These are phyloP conservation scores for Ctenodactylus gundi DNA, from an alignment of 2,113 vertebrate species.

Conservation along the genomic window DNA sequence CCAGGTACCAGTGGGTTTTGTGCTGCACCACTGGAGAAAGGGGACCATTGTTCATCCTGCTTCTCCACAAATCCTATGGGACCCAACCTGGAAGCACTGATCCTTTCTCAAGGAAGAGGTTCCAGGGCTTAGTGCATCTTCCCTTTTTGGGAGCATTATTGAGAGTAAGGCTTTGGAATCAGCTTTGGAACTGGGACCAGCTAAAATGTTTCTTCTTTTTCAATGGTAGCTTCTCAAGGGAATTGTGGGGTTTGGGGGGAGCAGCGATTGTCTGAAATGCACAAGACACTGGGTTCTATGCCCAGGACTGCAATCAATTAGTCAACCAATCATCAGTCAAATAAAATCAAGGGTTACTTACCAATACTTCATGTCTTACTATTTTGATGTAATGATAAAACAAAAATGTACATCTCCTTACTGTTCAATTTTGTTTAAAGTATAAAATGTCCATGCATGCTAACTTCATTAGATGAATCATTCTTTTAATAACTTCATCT, in stretches of 20 bases:
- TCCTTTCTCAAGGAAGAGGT: constrained; percentile 34
- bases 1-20: constrained; percentile 83
- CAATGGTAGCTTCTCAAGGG: not conserved
- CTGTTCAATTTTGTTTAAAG: not conserved
- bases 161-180: constrained; percentile 44
- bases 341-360: not conserved
- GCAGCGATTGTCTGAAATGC: not conserved
- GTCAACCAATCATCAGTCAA: no score
- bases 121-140: not conserved
- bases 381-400: not conserved
- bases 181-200: rapidly evolving
- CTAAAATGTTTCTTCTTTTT: not conserved
- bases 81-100: constrained; percentile 48
- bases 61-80: constrained; percentile 34
- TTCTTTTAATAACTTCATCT: constrained; percentile 6
- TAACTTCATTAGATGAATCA: constrained; percentile 34
- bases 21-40: constrained; percentile 83
- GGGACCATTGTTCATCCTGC: no score
- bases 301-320: not conserved
- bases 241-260: no score
- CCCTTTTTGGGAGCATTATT: constrained; percentile 68
- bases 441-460: not conserved
- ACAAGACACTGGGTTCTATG: not conserved
- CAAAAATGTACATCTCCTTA: constrained; percentile 23
- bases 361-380: not conserved